phyloP scores from a whole-genome alignment of 2,888 invertebrate genomes.

The Maniola hyperantus region DNA sequence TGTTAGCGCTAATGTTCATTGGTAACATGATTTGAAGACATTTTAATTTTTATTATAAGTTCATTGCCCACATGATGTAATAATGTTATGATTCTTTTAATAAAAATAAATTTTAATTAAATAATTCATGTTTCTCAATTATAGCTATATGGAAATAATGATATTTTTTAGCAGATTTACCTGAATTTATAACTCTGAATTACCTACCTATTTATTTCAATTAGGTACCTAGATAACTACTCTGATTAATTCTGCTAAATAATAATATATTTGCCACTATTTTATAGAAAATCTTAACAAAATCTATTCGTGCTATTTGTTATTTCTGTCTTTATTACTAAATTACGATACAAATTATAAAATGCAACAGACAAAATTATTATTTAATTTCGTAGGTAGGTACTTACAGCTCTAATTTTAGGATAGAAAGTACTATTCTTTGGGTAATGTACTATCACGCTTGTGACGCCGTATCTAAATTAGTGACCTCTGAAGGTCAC shows the following conservation, averaged over 20 bases:
- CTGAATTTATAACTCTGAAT: not conserved
- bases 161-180: not conserved
- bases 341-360: not conserved
- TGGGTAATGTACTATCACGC: conserved; percentile 25
- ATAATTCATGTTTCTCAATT: not conserved
- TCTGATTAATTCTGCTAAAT: too few relatives aligned
- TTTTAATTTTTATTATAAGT: conserved; percentile 13
- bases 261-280: too few relatives aligned
- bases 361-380: not conserved
- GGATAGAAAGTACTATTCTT: conserved; percentile 34
- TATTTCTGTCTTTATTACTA: not conserved
- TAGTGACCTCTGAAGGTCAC: conserved; percentile 74
- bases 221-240: too few relatives aligned
- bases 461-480: conserved; percentile 42
- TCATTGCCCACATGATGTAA: conserved; percentile 30
- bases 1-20: not conserved
- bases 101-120: not conserved
- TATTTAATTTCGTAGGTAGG: not conserved
- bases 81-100: conserved; percentile 16
- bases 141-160: not conserved
- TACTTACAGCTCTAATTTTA: conserved; percentile 40
- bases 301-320: not conserved
- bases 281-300: not conserved
- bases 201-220: not conserved
- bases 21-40: not conserved